Base-by-base conservation (phyloP, 2,797 vertebrate genomes). In the Paratrypauchen microcephalus region DNA sequence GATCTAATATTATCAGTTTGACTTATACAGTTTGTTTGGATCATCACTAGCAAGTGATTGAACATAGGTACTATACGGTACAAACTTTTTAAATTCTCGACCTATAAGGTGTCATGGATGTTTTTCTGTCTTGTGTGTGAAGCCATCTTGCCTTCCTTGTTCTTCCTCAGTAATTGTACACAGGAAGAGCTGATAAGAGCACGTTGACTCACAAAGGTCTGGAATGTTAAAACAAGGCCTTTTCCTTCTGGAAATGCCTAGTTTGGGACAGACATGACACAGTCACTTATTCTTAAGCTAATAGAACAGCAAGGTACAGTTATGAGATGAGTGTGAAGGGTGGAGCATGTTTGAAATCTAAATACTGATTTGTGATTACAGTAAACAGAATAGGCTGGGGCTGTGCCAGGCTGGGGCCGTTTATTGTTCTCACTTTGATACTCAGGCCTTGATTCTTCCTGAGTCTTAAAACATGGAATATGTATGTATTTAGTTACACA, bases 171-270 rank as follows among this genome's bases (percentile, higher is more conserved):
- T 76, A 78, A 83, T 89, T 79, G 83, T 59, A 77, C 76, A 84
- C 85, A 91, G 89, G 90, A 93, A 91, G 76, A 60, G 54, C 58
- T 72, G 89, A 92, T 89, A 89, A 87, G 77, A 76, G 66, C 75
- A 78, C 74, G 73, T 90, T 88, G 84, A 88, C 86, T 89, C 82
- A 83, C 81, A 86, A 72, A 79, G 70, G 26, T 50, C 59, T 69
- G 80, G 88, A 89, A 91, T 91, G 87, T 74, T 65, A 66, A 68
- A 0, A 6, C 41, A 65, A 18, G 16, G 65, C 54, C 58, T 56
- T 24, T 23, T 70, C 73, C 58, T 59, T 50, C 76, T 2, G 65
- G 19, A 26, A 48, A 56, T 47, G 57, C 52, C 24, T 59, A 58
- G 24, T 3, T 66, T 48, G 0, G 6, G 4, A 4, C 21, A 36